phyloP scores from a whole-genome alignment of 1,140 invertebrate genomes.

The Megathymus violae region DNA sequence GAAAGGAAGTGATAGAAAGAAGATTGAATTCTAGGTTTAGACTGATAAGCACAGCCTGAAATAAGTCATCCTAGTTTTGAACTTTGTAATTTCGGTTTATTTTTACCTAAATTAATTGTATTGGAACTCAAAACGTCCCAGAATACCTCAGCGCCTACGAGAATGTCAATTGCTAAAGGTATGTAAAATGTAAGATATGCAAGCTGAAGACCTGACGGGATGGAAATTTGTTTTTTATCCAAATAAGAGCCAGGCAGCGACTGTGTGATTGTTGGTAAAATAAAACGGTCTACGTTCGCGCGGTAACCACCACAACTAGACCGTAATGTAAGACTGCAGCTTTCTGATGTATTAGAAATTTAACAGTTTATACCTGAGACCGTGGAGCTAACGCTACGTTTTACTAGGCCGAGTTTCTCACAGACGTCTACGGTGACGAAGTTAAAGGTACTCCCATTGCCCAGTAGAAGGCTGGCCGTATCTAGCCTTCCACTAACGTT shows the following conservation, averaged over 20 bases:
- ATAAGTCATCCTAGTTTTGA: constrained; percentile 24
- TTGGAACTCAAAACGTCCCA: no score
- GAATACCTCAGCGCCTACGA: no score
- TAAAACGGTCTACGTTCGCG: constrained; percentile 19
- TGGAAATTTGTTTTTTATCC: no score
- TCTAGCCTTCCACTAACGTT: constrained; percentile 26
- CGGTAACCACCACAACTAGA: constrained; percentile 4
- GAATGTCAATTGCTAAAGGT: no score
- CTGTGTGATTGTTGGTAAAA: no score
- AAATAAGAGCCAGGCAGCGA: no score
- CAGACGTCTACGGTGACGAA: constrained; percentile 39
- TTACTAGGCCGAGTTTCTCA: constrained; percentile 36
- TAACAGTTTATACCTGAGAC: constrained; percentile 23
- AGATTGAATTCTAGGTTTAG: background rate
- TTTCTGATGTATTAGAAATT: constrained; percentile 33
- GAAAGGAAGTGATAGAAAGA: constrained; percentile 4
- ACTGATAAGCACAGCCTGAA: constrained; percentile 11
- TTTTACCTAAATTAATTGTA: no score
- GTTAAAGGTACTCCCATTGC: constrained; percentile 44
- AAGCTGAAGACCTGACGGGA: no score
- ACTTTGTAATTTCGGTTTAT: constrained; percentile 8
- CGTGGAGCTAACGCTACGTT: constrained; percentile 27
- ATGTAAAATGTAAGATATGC: no score
- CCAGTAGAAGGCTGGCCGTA: constrained; percentile 38
- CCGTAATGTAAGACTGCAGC: constrained; percentile 16